These are phyloP conservation scores for Platyrinchus mystaceus DNA, from an alignment of 2,797 vertebrate genomes.

Conservation along the genomic window DNA sequence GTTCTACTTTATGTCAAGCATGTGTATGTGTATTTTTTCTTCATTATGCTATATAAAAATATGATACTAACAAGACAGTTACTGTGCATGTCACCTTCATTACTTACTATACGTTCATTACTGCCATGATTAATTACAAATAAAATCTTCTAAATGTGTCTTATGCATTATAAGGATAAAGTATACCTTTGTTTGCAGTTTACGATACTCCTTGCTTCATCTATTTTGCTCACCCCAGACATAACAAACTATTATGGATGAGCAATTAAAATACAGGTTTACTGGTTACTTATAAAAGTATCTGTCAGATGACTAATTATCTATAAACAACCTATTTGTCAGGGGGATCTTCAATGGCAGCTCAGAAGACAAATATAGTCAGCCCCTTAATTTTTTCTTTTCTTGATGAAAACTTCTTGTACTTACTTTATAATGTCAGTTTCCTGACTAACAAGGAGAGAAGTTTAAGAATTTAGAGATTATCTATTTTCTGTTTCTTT, in stretches of 20 bases:
- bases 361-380: background rate
- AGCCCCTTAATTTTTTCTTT: background rate
- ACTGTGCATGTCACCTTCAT: background rate
- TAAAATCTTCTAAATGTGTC: background rate
- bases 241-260: background rate
- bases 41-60: background rate
- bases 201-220: background rate
- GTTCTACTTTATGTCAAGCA: background rate
- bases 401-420: background rate
- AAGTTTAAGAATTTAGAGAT: background rate
- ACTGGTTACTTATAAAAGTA: background rate
- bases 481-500: background rate
- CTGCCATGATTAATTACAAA: background rate
- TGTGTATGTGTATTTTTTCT: background rate
- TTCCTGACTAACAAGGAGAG: background rate
- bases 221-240: background rate
- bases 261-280: background rate
- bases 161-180: background rate
- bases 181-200: background rate
- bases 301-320: background rate
- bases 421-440: background rate
- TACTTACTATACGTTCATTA: background rate
- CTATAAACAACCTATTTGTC: constrained; percentile 13
- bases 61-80: background rate
- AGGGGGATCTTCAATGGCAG: background rate